phyloP scores from a whole-genome alignment of 2,797 vertebrate genomes.

The Phrynocephalus vlangalii region DNA sequence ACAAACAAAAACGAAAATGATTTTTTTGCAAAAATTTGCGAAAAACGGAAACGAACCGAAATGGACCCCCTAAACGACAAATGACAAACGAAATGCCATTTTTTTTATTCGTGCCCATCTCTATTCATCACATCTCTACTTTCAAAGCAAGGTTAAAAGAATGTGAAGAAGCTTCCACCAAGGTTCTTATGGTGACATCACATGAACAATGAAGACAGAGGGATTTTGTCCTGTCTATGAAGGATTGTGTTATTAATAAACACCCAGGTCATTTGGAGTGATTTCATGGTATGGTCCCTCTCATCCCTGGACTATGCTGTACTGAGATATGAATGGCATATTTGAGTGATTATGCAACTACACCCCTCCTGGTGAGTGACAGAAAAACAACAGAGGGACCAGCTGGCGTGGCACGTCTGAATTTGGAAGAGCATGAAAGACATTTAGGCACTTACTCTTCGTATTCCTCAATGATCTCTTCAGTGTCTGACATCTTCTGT shows the following conservation, averaged over 20 bases:
- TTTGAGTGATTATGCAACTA: neutral
- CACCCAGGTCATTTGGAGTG: neutral
- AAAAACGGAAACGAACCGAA: too few species aligned
- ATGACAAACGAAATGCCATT: too few species aligned
- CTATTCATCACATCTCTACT: too few species aligned
- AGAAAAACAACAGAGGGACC: neutral
- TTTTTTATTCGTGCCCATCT: too few species aligned
- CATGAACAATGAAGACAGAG: neutral
- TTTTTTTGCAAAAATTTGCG: too few species aligned
- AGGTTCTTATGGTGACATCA: neutral
- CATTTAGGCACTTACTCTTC: conserved; percentile 83
- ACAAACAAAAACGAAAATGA: too few species aligned
- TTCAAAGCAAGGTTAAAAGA: too few species aligned
- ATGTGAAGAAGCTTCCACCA: neutral
- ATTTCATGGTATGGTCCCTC: neutral
- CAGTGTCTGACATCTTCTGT: conserved; percentile 88
- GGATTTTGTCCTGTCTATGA: neutral
- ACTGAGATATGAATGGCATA: rapidly evolving
- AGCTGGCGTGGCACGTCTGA: neutral
- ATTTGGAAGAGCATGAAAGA: neutral
- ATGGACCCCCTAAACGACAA: too few species aligned
- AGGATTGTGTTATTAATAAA: neutral
- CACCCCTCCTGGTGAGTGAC: neutral
- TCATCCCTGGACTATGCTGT: neutral
- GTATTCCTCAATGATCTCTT: conserved; percentile 86